Evolutionary conservation across 2,888 invertebrate species (phyloP), one percentile per base, ranked within the genome.

Genomic region (Leptopterna dolabrata): DNA sequence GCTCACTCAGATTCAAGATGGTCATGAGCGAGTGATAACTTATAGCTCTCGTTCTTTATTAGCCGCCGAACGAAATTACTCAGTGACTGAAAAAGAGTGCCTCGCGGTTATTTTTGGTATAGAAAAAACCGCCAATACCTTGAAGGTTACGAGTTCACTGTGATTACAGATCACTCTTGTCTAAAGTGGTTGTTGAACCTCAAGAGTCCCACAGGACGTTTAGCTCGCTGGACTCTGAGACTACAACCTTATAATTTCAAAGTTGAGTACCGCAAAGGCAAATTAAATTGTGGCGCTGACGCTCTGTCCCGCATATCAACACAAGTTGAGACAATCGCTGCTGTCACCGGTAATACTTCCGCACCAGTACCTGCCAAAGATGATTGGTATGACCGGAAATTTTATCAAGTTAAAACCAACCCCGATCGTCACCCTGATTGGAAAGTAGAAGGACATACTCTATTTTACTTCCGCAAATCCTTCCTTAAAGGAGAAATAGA

Each of bases 81-180:
- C 89, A 0, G 89, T 89, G 7, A 90, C 90, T 0, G 90, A 90
- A 81, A 86, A 76, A 43, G 90, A 91, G 51, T 90, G 90, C 43
- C 87, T 90, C 0, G 90, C 90, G 0, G 89, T 90, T 0, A 19
- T 90, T 0, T 90, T 89, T 88, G 88, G 89, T 0, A 88, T 90
- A 14, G 86, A 87, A 89, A 89, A 70, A 90, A 89, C 43, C 81
- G 90, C 14, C 87, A 86, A 0, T 90, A 90, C 63, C n/a, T 90
- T 0, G 90, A 90, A 51, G 90, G 90, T 0, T 85, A 86, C 14
- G 63, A 83, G 0, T 91, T 91, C 71, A 89, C 84, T 4, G 90
- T 91, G 0, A 89, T 91, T 0, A 91, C 90, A 0, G 90, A 91
- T 47, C 89, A 90, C 27, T 41, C 87, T 14, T 89, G 89, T 30